Evolutionary conservation across 2,888 invertebrate genomes (phyloP).

Genomic region (Lomographa bimaculata): DNA sequence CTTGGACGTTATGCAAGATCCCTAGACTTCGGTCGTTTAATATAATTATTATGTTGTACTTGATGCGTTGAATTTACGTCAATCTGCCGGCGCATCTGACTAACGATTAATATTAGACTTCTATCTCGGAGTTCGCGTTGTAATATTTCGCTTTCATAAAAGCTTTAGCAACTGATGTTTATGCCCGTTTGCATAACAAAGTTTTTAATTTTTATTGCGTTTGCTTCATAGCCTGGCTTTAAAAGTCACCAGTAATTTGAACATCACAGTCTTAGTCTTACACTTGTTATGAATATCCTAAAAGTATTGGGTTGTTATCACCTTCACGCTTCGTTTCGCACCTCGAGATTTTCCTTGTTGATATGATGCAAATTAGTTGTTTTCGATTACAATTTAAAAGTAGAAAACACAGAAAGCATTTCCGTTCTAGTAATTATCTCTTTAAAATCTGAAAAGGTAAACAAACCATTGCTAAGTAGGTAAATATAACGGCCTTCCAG

Average conservation of each 20-base stretch:
- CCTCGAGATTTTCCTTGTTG: slow-evolving; percentile 21
- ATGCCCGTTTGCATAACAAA: slow-evolving; percentile 8
- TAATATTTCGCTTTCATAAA: slow-evolving; percentile 19
- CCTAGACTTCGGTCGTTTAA: slow-evolving; percentile 39
- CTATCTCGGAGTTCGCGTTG: slow-evolving; percentile 12
- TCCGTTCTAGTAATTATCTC: slow-evolving; percentile 38
- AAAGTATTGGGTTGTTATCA: slow-evolving; percentile 2
- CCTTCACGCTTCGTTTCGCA: slow-evolving; percentile 8
- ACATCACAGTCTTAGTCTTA: too few relatives aligned
- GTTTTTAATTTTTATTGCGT: slow-evolving; percentile 6
- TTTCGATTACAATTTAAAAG: slow-evolving; percentile 15
- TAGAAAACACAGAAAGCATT: slow-evolving; percentile 31
- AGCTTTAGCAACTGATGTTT: slow-evolving; percentile 16
- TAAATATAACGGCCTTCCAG: slow-evolving; percentile 62
- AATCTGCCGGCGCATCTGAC: slow-evolving; percentile 56
- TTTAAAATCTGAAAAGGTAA: slow-evolving; percentile 46
- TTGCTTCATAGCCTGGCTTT: background rate
- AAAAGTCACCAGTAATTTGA: slow-evolving; percentile 2
- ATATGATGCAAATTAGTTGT: slow-evolving; percentile 22
- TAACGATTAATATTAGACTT: slow-evolving; percentile 52
- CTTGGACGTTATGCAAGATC: slow-evolving; percentile 41
- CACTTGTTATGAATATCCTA: too few relatives aligned
- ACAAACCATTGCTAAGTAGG: slow-evolving; percentile 54
- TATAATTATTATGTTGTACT: slow-evolving; percentile 52
- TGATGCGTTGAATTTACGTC: slow-evolving; percentile 58